Percentiles rank a stretch among this genome's conserved stretches.
phyloP scores from a whole-genome alignment of 2,113 vertebrate genomes.

The Lepidothrix coronata region DNA sequence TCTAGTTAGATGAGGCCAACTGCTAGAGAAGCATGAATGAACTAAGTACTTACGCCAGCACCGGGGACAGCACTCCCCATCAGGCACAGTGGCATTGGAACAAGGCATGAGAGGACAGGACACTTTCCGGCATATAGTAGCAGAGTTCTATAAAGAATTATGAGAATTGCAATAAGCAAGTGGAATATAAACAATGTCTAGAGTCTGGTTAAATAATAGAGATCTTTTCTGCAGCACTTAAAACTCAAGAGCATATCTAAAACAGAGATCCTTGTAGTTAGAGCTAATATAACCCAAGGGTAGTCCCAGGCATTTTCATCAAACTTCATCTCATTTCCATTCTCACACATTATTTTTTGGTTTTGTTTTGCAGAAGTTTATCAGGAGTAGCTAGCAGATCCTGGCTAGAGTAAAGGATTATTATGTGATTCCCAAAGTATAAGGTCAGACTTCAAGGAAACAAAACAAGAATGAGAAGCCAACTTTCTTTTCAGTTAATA shows the following conservation, averaged over 20 bases:
- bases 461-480: not conserved
- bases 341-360: not conserved
- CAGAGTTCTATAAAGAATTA: conserved; percentile 83
- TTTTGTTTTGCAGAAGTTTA: not conserved
- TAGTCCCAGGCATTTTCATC: not conserved
- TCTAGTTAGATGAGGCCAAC: not conserved
- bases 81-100: conserved; percentile 91
- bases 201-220: not conserved
- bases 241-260: not conserved
- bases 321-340: not conserved
- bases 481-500: not conserved
- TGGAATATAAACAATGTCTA: not conserved
- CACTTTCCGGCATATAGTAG: conserved; percentile 92
- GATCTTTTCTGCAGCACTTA: not conserved
- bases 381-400: not conserved
- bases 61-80: conserved; percentile 96
- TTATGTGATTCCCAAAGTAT: not conserved
- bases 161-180: not conserved
- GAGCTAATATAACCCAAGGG: not conserved
- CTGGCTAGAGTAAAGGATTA: not conserved
- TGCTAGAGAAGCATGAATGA: not conserved
- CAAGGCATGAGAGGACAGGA: conserved; percentile 95
- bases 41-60: conserved; percentile 86
- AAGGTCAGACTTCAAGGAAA: conserved; percentile 16
- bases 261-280: not conserved